These are phyloP conservation scores for Drosophila sp. DNA, from an alignment of 1,140 invertebrate genomes.

Conservation along the genomic window DNA sequence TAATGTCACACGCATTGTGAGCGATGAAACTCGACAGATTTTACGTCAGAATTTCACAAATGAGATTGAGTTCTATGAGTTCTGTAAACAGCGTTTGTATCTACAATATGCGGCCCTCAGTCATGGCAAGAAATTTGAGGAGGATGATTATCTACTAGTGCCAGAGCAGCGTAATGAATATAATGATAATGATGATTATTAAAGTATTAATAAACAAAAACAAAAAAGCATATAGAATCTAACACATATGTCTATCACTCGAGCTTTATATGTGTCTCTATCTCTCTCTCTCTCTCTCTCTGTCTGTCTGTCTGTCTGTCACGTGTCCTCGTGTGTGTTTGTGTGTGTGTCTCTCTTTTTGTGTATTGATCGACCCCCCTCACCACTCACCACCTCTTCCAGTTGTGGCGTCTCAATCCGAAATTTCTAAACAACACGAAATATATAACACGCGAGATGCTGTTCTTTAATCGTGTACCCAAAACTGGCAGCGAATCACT, in stretches of 20 bases:
- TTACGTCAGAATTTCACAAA: slow-evolving; percentile 72
- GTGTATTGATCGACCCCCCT: slow-evolving; percentile 15
- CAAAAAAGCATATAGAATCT: neutral
- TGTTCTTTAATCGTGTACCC: slow-evolving; percentile 95
- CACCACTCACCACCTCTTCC: slow-evolving; percentile 87
- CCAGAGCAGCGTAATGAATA: slow-evolving; percentile 49
- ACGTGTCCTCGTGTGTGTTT: neutral
- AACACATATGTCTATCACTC: neutral
- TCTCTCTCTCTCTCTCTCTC: slow-evolving; percentile 15
- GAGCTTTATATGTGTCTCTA: slow-evolving; percentile 39
- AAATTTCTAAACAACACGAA: slow-evolving; percentile 89
- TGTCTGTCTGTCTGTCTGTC: neutral
- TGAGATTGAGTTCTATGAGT: slow-evolving; percentile 81
- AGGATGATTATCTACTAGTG: slow-evolving; percentile 72
- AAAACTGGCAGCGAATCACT: slow-evolving; percentile 93
- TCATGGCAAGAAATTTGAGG: slow-evolving; percentile 51
- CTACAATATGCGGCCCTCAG: slow-evolving; percentile 73
- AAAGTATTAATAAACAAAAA: slow-evolving; percentile 23
- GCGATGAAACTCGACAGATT: slow-evolving; percentile 67
- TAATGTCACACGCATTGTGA: slow-evolving; percentile 65
- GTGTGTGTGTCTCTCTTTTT: slow-evolving; percentile 11
- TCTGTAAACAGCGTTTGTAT: slow-evolving; percentile 79
- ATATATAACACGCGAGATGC: slow-evolving; percentile 87
- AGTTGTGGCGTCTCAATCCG: slow-evolving; percentile 57
- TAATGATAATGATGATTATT: slow-evolving; percentile 62